Conservation (phyloP, 1,140 invertebrate species). For the Megathymus violae region DNA sequence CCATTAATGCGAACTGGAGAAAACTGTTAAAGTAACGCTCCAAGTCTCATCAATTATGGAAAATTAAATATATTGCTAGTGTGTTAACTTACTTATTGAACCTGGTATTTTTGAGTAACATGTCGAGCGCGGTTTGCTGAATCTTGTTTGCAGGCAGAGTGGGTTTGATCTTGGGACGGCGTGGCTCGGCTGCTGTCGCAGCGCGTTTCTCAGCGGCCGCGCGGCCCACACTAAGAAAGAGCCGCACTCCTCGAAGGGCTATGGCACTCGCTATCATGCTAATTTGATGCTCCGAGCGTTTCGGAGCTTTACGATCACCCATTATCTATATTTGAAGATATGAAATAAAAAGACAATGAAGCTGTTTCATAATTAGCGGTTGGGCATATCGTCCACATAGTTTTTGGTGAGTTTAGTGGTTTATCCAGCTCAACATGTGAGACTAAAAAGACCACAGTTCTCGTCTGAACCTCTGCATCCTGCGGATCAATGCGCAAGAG, state of each 20-base stretch:
- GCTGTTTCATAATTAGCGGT: too few relatives aligned
- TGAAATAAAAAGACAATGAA: too few relatives aligned
- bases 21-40: too few relatives aligned
- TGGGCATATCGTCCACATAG: too few relatives aligned
- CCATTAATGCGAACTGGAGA: too few relatives aligned
- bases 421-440: too few relatives aligned
- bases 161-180: conserved; percentile 43
- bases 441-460: too few relatives aligned
- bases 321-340: conserved; percentile 36
- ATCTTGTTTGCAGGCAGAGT: conserved; percentile 49
- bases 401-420: too few relatives aligned
- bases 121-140: conserved; percentile 51
- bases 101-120: conserved; percentile 53
- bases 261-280: conserved; percentile 73
- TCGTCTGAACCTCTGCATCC: too few relatives aligned
- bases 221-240: conserved; percentile 60
- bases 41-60: too few relatives aligned
- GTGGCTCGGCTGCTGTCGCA: conserved; percentile 31
- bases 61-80: too few relatives aligned
- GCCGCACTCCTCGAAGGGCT: conserved; percentile 59
- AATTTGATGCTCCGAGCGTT: conserved; percentile 51
- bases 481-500: too few relatives aligned
- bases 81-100: conserved; percentile 71
- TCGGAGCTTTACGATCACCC: conserved; percentile 35
- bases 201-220: conserved; percentile 48